Conservation (phyloP, 2,113 vertebrate species). For the Tetrax tetrax region DNA sequence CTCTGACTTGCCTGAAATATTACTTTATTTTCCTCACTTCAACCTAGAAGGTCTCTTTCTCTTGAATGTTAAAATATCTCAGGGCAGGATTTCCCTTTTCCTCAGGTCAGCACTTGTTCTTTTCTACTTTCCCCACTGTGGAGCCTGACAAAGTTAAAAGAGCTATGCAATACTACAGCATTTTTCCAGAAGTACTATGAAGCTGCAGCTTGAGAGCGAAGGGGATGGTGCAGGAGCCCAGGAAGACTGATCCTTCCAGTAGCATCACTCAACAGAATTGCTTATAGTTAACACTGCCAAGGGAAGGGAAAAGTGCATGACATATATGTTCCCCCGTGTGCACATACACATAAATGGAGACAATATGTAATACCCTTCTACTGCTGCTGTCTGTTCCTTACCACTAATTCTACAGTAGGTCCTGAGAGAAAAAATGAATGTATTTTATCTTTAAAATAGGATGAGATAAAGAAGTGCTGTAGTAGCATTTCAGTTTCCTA, state of each 20-base stretch:
- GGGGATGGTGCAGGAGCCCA: neutral
- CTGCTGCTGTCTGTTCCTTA: neutral
- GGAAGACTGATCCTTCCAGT: neutral
- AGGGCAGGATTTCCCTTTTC: neutral
- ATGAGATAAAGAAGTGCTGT: neutral
- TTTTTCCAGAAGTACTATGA: neutral
- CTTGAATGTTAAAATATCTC: neutral
- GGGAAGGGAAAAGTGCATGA: neutral
- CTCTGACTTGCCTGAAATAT: neutral
- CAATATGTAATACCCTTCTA: neutral
- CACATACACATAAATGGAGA: neutral
- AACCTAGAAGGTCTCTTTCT: neutral
- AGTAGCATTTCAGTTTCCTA: neutral
- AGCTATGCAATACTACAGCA: neutral
- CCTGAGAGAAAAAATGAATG: neutral
- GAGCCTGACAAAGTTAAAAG: neutral
- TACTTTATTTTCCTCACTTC: neutral
- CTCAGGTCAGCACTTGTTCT: neutral
- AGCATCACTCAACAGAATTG: neutral
- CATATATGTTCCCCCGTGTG: rapidly evolving
- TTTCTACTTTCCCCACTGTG: neutral
- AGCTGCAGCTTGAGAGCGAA: neutral
- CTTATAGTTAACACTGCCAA: neutral
- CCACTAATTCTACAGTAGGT: neutral
- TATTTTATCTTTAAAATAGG: neutral